Base-by-base conservation (phyloP, 2,888 invertebrate genomes). In the Perdita meconis region DNA sequence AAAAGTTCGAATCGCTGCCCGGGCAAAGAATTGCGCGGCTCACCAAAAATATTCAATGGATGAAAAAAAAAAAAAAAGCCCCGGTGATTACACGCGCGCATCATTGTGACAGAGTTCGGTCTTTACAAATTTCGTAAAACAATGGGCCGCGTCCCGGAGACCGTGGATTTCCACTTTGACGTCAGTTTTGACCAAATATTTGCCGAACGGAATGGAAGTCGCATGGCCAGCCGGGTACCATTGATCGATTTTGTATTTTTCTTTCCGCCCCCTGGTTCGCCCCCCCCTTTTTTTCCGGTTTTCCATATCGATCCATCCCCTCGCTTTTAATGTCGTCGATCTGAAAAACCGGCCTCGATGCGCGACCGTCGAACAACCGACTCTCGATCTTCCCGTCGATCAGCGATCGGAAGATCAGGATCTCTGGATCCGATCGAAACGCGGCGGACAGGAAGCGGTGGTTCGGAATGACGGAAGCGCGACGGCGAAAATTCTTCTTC, bases 161-260 rank as follows among this genome's bases (percentile, higher is more conserved):
- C 67, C 68, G 81, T 66, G 66, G 71, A 71, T 75, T 82, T 82
- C 78, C 81, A 74, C 81, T 82, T 80, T 85, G 80, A 82, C 85
- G 85, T 82, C 75, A 80, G 80, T 84, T 84, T 84, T 84, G 78
- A 78, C 78, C 84, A 84, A 84, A 84, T 85, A 84, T 84, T 84
- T 84, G 83, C 69, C 76, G 78, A 80, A 67, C 76, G 78, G 65
- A 84, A 85, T 84, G 80, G 76, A 84, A 85, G 77, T 66, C 55
- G 73, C 59, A 65, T 74, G 67, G 55, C 51, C 70, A 69, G 56
- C 65, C 69, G 36, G n/a, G 59, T 64, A 50, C 59, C 75, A 73
- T 76, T 64, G 75, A 82, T 80, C 71, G 77, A 66, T 82, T 78
- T 74, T 80, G 80, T 78, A 76, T 78, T 68, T 74, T 36, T 34